Conservation (phyloP, 2,888 invertebrate species). For the Tupiocoris notatus region DNA sequence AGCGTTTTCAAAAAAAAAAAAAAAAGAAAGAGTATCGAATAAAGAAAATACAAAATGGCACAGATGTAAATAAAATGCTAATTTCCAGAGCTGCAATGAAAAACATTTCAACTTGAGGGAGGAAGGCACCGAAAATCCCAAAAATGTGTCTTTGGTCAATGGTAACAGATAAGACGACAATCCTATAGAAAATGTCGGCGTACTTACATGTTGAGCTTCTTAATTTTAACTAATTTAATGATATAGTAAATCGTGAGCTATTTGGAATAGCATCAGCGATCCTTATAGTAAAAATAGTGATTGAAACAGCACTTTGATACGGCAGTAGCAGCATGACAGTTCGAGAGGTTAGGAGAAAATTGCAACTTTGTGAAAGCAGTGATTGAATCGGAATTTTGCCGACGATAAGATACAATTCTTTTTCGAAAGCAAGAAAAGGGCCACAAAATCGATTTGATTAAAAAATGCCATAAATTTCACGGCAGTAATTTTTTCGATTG, state of each 20-base stretch:
- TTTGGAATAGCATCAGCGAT: background rate
- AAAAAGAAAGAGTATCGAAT: no score
- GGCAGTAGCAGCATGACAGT: background rate
- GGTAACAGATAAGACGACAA: slow-evolving; percentile 6
- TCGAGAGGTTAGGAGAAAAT: background rate
- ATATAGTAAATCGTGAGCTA: background rate
- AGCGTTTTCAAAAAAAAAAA: background rate
- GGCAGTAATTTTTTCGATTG: no score
- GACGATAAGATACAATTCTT: no score
- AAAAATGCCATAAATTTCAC: no score
- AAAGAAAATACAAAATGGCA: background rate
- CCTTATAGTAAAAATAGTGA: no score
- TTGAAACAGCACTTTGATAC: background rate
- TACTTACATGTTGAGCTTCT: background rate
- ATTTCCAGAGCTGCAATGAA: background rate
- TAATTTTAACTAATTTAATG: background rate
- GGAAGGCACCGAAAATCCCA: background rate
- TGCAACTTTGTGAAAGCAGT: background rate
- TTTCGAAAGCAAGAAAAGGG: no score
- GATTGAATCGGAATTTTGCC: no score
- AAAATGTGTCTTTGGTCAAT: slow-evolving; percentile 21
- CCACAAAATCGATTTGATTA: no score
- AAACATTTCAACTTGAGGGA: background rate
- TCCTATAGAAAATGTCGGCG: background rate
- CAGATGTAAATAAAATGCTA: background rate